These are phyloP conservation scores for Ia io DNA, from an alignment of 2,113 vertebrate genomes.

Conservation along the genomic window DNA sequence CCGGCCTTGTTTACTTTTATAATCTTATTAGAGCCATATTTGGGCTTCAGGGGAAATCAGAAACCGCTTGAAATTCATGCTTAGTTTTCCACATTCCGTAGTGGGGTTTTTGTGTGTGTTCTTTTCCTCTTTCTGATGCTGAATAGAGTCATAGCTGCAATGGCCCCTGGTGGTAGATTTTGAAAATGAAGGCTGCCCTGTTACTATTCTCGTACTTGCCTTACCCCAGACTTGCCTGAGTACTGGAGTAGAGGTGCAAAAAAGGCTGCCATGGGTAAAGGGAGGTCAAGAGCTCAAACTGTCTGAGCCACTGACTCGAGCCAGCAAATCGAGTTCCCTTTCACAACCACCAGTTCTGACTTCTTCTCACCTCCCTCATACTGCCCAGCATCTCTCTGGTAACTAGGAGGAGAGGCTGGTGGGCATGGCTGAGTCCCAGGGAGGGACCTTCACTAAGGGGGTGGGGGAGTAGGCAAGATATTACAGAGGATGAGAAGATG, in stretches of 20 bases:
- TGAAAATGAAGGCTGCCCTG: neutral
- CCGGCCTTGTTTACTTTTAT: neutral
- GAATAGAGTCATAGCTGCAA: neutral
- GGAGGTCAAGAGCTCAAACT: neutral
- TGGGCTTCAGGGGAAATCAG: neutral
- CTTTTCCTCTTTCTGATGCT: neutral
- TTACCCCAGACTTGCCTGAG: neutral
- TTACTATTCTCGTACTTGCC: neutral
- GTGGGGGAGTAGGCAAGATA: neutral
- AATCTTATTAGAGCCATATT: neutral
- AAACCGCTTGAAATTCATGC: neutral
- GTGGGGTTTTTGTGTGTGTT: no score
- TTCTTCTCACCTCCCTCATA: neutral
- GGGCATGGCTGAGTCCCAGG: no score
- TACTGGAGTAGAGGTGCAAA: neutral
- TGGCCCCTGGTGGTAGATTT: neutral
- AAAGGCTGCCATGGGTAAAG: fast-evolving
- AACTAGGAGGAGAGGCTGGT: neutral
- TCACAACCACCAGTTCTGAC: neutral
- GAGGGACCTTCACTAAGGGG: neutral
- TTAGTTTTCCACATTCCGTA: neutral
- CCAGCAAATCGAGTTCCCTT: neutral
- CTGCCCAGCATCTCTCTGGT: neutral
- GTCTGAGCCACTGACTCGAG: neutral
- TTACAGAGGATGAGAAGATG: neutral